Percentiles rank a stretch among this genome's conserved stretches.
Evolutionary conservation across 2,113 vertebrate genomes (phyloP).

Genomic region (Sinocyclocheilus rhinocerous): DNA sequence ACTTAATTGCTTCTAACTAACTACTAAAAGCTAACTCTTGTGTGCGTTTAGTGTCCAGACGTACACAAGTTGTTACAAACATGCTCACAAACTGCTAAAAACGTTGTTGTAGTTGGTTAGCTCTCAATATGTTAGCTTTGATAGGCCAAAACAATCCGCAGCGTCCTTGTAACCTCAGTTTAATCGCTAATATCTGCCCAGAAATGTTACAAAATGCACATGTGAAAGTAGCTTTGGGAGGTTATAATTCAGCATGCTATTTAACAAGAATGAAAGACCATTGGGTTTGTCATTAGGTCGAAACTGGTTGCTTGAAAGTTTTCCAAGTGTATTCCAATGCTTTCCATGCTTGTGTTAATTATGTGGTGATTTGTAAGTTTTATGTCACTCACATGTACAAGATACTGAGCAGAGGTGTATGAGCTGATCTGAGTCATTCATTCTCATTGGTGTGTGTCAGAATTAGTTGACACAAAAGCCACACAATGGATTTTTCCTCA

Average conservation of each 20-base stretch:
- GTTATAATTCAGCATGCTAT: neutral
- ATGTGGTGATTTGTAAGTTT: neutral
- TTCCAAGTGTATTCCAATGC: neutral
- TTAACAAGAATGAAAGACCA: neutral
- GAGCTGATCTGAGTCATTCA: neutral
- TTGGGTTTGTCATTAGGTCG: neutral
- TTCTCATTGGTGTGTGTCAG: neutral
- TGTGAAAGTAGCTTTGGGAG: neutral
- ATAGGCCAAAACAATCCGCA: conserved; percentile 6
- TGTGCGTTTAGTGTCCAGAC: neutral
- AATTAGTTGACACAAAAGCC: neutral
- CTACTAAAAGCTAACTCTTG: neutral
- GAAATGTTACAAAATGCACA: neutral
- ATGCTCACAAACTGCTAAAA: neutral
- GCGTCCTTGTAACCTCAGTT: neutral
- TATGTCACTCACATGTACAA: neutral
- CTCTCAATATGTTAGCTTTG: conserved; percentile 5
- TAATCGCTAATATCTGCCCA: neutral
- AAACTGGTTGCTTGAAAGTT: neutral
- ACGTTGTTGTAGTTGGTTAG: conserved; percentile 1
- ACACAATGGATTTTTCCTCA: neutral
- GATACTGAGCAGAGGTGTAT: neutral
- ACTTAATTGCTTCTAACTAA: neutral
- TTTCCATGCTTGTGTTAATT: neutral
- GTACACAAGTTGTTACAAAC: neutral